Conservation (phyloP, 92 coral and sea anemone species). For the Umimayanthus chanpuru region DNA sequence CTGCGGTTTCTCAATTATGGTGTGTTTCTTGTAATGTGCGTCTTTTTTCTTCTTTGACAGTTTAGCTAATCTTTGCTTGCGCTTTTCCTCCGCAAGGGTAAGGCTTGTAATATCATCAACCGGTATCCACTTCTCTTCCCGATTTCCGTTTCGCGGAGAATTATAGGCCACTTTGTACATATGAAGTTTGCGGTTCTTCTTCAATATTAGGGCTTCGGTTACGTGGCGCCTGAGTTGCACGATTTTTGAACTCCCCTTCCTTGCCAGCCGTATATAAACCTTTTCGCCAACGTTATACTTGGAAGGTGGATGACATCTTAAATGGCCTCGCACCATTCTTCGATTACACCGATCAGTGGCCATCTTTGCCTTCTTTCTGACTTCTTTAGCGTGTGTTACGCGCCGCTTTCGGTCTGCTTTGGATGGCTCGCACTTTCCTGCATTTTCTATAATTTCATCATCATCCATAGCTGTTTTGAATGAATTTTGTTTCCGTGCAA, state of each 20-base stretch:
- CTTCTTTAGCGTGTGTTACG: conserved; percentile 12
- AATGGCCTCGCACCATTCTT: conserved; percentile 28
- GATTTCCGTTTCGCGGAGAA: conserved; percentile 49
- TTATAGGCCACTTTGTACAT: conserved; percentile 47
- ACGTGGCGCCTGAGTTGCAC: not conserved
- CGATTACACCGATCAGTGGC: conserved; percentile 18
- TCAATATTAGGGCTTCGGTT: conserved; percentile 46
- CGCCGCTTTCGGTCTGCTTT: conserved; percentile 20
- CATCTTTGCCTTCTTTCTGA: conserved; percentile 23
- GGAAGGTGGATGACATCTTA: conserved; percentile 56
- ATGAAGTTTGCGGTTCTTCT: conserved; percentile 41
- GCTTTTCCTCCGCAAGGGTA: conserved; percentile 52
- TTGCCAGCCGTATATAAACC: too few species aligned
- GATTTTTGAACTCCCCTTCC: not conserved
- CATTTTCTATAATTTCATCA: conserved; percentile 31
- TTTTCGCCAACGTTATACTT: conserved; percentile 51
- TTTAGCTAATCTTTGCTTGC: too few species aligned
- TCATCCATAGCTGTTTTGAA: conserved; percentile 28
- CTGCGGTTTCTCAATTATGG: too few species aligned
- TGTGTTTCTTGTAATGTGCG: too few species aligned
- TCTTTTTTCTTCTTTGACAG: too few species aligned
- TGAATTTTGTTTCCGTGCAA: conserved; percentile 12
- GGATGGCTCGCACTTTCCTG: conserved; percentile 15
- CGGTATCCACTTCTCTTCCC: conserved; percentile 50
- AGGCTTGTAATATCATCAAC: conserved; percentile 60